A percentile compares a stretch with the other conserved stretches of the same genome.
Conservation (phyloP, 1,140 invertebrate genomes). For the Lepidurus couesii region DNA sequence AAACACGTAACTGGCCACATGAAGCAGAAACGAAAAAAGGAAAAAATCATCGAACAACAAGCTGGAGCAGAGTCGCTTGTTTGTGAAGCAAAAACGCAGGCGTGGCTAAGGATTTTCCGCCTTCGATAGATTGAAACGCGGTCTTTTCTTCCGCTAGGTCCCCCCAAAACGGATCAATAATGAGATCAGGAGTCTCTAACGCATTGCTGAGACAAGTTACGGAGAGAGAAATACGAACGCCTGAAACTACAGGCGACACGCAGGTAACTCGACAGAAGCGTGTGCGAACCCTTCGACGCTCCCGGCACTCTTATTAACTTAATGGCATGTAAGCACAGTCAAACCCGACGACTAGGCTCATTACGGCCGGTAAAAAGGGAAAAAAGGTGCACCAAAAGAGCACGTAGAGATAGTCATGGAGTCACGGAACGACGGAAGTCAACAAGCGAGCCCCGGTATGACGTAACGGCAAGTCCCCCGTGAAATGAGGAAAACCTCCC, state of each 20-base stretch:
- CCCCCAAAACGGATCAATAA: neutral
- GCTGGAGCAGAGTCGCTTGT: neutral
- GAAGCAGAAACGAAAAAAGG: neutral
- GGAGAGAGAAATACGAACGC: neutral
- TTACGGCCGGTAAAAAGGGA: neutral
- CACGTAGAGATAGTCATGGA: too few species aligned
- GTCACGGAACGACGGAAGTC: too few species aligned
- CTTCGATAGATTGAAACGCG: neutral
- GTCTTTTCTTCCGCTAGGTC: neutral
- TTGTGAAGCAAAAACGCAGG: neutral
- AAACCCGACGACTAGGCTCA: neutral
- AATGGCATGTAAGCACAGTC: slow-evolving; percentile 10
- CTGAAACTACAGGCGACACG: slow-evolving; percentile 3
- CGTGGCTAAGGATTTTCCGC: neutral
- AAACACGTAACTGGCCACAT: too few species aligned
- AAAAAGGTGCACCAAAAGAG: neutral
- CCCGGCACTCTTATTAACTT: neutral
- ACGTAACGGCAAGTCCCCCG: too few species aligned
- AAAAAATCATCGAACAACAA: neutral
- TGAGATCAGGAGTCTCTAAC: neutral
- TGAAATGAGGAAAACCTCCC: too few species aligned
- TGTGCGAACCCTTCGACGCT: neutral
- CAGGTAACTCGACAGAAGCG: neutral
- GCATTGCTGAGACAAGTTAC: neutral
- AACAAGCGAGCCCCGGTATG: too few species aligned